These are phyloP conservation scores for Elachura formosa DNA, from an alignment of 2,113 vertebrate genomes.

Conservation along the genomic window DNA sequence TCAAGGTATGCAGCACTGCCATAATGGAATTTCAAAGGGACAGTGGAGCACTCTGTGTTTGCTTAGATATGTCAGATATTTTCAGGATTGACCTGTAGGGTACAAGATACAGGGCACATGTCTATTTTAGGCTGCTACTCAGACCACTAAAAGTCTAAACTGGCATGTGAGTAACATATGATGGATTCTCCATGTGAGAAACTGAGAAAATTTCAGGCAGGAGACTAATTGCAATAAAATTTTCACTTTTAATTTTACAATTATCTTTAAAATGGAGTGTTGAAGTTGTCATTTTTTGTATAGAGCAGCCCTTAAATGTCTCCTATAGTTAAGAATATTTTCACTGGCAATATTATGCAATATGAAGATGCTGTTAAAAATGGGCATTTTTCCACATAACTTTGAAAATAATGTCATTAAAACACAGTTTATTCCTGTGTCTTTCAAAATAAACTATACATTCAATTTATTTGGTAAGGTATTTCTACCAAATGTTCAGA, in stretches of 20 bases:
- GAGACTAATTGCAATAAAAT: neutral
- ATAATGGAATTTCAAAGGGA: conserved; percentile 14
- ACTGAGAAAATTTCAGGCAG: neutral
- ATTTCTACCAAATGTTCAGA: neutral
- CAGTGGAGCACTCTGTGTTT: neutral
- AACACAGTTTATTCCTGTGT: neutral
- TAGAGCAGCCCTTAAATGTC: neutral
- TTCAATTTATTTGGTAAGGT: neutral
- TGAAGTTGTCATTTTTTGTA: neutral
- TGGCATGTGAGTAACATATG: neutral
- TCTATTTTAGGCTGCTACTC: neutral
- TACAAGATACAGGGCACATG: neutral
- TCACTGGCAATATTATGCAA: neutral
- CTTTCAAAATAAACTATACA: neutral
- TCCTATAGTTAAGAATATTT: neutral
- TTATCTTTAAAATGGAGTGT: neutral
- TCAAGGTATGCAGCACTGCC: neutral
- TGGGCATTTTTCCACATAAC: neutral
- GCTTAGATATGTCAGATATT: neutral
- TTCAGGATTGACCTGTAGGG: neutral
- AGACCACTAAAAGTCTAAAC: neutral
- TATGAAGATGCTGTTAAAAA: neutral
- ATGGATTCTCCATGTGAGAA: neutral
- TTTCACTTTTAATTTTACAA: neutral
- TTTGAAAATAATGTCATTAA: neutral